Percentiles rank a stretch among this genome's conserved stretches.
These are phyloP conservation scores for Cephus pulcher DNA, from an alignment of 2,888 invertebrate genomes.

Conservation along the genomic window DNA sequence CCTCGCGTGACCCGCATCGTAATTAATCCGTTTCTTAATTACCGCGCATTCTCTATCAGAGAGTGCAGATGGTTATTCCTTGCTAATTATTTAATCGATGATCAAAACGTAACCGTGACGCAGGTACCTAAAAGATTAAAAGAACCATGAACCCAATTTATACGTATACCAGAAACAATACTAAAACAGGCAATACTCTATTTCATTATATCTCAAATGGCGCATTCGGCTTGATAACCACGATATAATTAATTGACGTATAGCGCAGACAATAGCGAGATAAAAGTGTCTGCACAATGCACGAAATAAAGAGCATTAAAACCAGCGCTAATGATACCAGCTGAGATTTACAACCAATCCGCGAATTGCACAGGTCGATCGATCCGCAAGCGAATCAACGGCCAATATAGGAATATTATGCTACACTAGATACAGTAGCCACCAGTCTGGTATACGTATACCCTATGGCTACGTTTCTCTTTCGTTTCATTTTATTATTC, in stretches of 20 bases:
- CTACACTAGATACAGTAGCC: not conserved
- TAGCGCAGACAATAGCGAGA: not conserved
- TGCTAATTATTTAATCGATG: constrained; percentile 35
- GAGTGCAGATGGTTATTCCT: constrained; percentile 24
- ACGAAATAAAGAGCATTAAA: constrained; percentile 39
- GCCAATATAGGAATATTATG: not conserved
- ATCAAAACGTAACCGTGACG: constrained; percentile 1
- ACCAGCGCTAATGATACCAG: constrained; percentile 42
- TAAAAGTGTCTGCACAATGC: constrained; percentile 21
- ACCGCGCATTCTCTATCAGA: constrained; percentile 11
- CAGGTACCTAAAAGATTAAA: not conserved
- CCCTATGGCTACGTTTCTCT: constrained; percentile 1
- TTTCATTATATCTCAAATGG: not conserved
- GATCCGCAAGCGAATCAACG: constrained; percentile 24
- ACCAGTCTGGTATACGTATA: not conserved
- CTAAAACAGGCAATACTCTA: not conserved
- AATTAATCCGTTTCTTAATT: constrained; percentile 32
- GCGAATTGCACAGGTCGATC: constrained; percentile 47
- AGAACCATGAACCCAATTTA: not conserved
- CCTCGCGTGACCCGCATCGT: constrained; percentile 29
- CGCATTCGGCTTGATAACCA: not conserved
- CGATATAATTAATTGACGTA: not conserved
- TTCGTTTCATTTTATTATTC: constrained; percentile 51
- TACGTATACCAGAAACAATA: not conserved
- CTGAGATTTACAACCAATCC: constrained; percentile 59